A percentile compares a stretch with the other conserved stretches of the same genome.
phyloP scores from a whole-genome alignment of 2,888 invertebrate genomes.

The Pseudococcus longispinus region DNA sequence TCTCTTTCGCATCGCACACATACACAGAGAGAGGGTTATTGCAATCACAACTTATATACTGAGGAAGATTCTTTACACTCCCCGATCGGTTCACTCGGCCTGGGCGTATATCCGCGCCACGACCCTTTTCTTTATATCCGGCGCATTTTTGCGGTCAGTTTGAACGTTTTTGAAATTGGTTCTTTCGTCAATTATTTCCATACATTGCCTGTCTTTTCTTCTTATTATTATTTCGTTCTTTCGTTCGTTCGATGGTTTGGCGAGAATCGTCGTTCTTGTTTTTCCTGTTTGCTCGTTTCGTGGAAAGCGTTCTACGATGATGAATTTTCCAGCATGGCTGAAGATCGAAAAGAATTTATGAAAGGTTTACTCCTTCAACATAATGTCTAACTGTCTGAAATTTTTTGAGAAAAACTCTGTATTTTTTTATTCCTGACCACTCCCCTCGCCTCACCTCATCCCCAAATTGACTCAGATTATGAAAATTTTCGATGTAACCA shows the following conservation, averaged over 20 bases:
- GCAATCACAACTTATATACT: background rate
- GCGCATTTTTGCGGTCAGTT: constrained; percentile 6
- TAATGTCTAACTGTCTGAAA: background rate
- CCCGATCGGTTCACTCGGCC: background rate
- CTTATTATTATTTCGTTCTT: background rate
- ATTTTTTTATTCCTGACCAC: no score
- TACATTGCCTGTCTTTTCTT: background rate
- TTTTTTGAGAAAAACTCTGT: no score
- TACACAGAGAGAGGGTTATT: background rate
- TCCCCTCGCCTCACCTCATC: no score
- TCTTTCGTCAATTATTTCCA: constrained; percentile 16
- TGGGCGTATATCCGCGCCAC: background rate
- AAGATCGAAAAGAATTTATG: background rate
- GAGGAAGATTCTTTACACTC: background rate
- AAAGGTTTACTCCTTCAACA: background rate
- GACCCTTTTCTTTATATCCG: constrained; percentile 16
- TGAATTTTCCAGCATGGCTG: no score
- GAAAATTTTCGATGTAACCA: no score
- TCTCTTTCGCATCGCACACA: background rate
- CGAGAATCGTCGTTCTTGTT: background rate
- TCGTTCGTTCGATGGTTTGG: background rate
- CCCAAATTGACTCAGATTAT: no score
- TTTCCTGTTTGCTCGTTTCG: background rate
- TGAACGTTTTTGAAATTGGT: constrained; percentile 16
- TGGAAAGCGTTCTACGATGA: background rate